Conservation (phyloP, 2,888 invertebrate species). For the Epsilonema sp. region DNA sequence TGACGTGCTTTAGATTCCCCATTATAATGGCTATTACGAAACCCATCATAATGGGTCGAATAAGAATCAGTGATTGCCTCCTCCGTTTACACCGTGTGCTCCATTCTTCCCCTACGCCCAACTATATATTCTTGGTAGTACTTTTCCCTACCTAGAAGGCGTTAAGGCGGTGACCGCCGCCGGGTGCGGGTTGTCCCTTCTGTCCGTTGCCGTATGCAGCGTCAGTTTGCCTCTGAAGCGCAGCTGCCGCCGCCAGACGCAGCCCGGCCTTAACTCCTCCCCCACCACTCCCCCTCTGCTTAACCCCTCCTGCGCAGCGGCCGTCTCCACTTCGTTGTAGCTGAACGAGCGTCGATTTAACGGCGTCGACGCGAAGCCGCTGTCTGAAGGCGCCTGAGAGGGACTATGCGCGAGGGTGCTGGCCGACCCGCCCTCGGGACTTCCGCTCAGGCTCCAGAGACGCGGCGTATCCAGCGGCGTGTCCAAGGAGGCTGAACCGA, state of each 20-base stretch:
- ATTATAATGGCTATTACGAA: no score
- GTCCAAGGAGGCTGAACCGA: not conserved
- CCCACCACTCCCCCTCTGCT: not conserved
- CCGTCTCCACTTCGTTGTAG: not conserved
- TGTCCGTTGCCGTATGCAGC: constrained; percentile 89
- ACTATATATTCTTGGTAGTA: no score
- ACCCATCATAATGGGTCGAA: no score
- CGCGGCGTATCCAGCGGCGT: not conserved
- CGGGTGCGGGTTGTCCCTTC: constrained; percentile 87
- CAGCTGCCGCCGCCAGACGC: constrained; percentile 72
- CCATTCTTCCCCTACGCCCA: no score
- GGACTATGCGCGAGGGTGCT: not conserved
- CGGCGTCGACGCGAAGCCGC: constrained; percentile 1
- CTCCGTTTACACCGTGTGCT: no score
- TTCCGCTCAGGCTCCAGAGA: not conserved
- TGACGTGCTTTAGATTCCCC: no score
- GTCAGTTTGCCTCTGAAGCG: constrained; percentile 82
- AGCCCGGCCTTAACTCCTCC: constrained; percentile 39
- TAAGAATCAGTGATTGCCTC: no score
- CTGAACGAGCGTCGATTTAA: not conserved
- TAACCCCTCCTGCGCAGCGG: not conserved
- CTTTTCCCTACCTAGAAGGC: constrained; percentile 60
- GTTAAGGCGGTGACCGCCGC: constrained; percentile 84
- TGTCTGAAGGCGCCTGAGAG: not conserved
- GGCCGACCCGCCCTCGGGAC: not conserved